A percentile compares a stretch with the other conserved stretches of the same genome.
phyloP scores from a whole-genome alignment of 2,113 vertebrate genomes.

The Hylia prasina region DNA sequence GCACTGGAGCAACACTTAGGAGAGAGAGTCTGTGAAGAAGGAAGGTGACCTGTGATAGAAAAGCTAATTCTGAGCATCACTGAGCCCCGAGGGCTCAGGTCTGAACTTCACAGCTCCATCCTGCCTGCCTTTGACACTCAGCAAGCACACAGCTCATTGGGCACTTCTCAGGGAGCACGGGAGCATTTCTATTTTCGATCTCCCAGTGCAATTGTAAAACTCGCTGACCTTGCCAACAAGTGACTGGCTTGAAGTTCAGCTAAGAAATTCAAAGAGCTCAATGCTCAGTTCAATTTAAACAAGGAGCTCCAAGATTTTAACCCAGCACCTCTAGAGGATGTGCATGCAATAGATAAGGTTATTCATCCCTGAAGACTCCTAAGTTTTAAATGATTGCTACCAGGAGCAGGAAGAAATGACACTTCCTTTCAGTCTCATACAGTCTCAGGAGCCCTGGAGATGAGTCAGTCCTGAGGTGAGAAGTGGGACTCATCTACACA shows the following conservation, averaged over 20 bases:
- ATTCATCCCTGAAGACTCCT: slow-evolving; percentile 18
- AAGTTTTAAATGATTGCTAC: slow-evolving; percentile 5
- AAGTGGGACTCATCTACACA: not conserved
- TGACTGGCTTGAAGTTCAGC: slow-evolving; percentile 11
- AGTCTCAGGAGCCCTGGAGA: not conserved
- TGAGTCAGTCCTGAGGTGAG: not conserved
- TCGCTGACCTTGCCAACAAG: slow-evolving; percentile 1
- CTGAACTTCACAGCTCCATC: not conserved
- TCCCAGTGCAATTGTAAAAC: not conserved
- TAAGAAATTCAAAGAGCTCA: not conserved
- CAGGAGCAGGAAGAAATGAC: slow-evolving; percentile 1
- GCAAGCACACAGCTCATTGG: not conserved
- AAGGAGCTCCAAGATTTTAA: slow-evolving; percentile 24
- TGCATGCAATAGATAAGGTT: slow-evolving; percentile 18
- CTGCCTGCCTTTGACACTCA: not conserved
- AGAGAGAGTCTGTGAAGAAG: not conserved
- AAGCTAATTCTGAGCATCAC: not conserved
- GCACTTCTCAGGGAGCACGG: not conserved
- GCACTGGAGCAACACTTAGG: not conserved
- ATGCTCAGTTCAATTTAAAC: slow-evolving; percentile 13
- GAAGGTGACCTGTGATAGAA: not conserved
- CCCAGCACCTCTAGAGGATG: not conserved
- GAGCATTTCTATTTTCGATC: not conserved
- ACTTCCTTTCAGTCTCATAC: not conserved
- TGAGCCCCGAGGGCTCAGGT: not conserved